Conservation (phyloP, 92 coral and sea anemone genomes). For the Umimayanthus kanabou region DNA sequence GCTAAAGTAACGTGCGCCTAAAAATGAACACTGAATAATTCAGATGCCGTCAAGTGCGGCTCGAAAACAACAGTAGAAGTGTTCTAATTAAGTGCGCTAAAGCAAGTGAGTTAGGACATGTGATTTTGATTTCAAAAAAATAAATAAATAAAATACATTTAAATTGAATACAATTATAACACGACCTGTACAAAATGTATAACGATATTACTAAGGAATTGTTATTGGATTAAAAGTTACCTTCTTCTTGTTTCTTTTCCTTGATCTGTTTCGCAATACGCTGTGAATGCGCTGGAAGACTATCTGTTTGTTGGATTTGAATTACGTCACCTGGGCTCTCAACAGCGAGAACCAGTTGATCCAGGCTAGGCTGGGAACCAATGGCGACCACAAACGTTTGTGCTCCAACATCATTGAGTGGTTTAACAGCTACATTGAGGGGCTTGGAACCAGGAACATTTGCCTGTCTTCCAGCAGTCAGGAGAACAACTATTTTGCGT, state of each 20-base stretch:
- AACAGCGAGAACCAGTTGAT: constrained; percentile 48
- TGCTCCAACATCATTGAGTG: constrained; percentile 53
- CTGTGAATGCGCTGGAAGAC: not conserved
- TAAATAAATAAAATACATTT: too few species aligned
- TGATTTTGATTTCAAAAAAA: too few species aligned
- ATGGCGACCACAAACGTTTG: constrained; percentile 66
- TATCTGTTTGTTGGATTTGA: not conserved
- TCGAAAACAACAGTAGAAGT: too few species aligned
- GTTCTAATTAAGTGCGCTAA: too few species aligned
- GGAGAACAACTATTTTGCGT: constrained; percentile 65
- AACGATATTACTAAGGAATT: too few species aligned
- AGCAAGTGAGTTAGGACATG: too few species aligned
- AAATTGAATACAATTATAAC: too few species aligned
- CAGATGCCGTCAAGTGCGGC: too few species aligned
- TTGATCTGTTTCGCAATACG: constrained; percentile 25
- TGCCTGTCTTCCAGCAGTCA: constrained; percentile 75
- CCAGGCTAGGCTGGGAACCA: constrained; percentile 54
- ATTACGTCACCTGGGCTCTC: constrained; percentile 43
- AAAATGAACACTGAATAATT: too few species aligned
- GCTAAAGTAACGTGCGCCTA: too few species aligned
- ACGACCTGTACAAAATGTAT: too few species aligned
- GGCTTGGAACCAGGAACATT: constrained; percentile 49
- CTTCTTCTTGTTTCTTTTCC: constrained; percentile 10
- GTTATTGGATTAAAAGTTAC: not conserved
- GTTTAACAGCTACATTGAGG: constrained; percentile 54